Evolutionary conservation across 2,888 invertebrate genomes (phyloP), one percentile per base, ranked within the genome.

Genomic region (Lithosia quadra): DNA sequence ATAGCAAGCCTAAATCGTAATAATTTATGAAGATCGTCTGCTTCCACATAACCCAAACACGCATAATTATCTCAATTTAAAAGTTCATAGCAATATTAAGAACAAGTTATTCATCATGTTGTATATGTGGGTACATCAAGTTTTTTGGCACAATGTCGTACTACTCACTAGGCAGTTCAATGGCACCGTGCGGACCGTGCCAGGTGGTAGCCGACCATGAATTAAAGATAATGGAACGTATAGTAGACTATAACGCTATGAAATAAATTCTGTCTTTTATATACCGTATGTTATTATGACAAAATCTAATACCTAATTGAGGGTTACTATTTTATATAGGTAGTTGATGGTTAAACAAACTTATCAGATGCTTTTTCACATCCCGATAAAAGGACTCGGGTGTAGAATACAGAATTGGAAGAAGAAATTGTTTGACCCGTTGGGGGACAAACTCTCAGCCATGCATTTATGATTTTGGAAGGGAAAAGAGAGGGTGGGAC

Each of bases 131-230:
- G 79, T 83, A 73, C 75, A 81, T 80, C 78, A 75, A 83, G 84
- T 85, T 88, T 90, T 91, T 90, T 87, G 89, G 88, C 88, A 88
- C 80, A 82, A 83, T 78, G 78, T 80, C 74, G 73, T 73, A 72
- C 61, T 68, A 71, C 58, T 71, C 76, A 74, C 70, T 79, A 74
- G 66, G 81, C 77, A 81, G 82, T 90, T 93, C 93, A 92, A 88
- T 88, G 91, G 81, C 92, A 86, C 81, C 79, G 69, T 70, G 82
- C 91, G 80, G 92, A 86, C 81, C 79, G 69, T 71, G 83, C 91
- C 92, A 92, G 92, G 92, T 93, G 92, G 86, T 80, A 80, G 76
- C 68, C 56, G 61, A 73, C 68, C 49, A 70, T 21, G 77, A 85
- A 73, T 63, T 87, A 89, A 43, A 85, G 56, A 58, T 18, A 72